These are phyloP conservation scores for Chlorodrepanis virens DNA, from an alignment of 2,113 vertebrate species.

Conservation along the genomic window DNA sequence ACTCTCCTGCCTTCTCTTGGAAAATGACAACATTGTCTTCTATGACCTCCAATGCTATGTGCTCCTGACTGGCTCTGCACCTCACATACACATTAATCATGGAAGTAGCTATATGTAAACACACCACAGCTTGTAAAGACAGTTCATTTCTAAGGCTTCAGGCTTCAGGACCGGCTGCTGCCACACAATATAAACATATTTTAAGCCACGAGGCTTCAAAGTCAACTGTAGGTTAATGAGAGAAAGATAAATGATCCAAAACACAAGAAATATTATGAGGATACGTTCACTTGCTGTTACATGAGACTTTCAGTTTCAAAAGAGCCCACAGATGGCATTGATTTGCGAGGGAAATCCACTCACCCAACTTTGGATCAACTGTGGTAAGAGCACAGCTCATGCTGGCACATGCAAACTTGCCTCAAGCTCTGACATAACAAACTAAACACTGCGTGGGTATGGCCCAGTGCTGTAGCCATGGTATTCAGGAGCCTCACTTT, in stretches of 20 bases:
- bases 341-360: rapidly evolving
- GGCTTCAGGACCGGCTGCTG: not conserved
- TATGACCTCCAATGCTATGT: not conserved
- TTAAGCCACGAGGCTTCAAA: not conserved
- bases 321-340: not conserved
- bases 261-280: not conserved
- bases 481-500: not conserved
- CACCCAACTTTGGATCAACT: not conserved
- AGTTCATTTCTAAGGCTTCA: not conserved
- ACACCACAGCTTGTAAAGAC: not conserved
- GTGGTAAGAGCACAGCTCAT: not conserved
- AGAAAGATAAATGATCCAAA: not conserved
- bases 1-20: not conserved
- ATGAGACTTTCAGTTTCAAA: not conserved
- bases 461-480: not conserved
- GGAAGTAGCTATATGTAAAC: not conserved
- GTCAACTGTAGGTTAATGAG: not conserved
- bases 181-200: not conserved
- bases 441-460: not conserved
- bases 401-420: not conserved
- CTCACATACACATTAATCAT: not conserved
- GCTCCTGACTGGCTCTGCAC: not conserved
- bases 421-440: not conserved
- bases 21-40: not conserved
- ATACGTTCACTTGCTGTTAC: not conserved